A percentile compares a stretch with the other conserved stretches of the same genome.
These are phyloP conservation scores for Sternarchorhynchus goeldii DNA, from an alignment of 2,797 vertebrate genomes.

Conservation along the genomic window DNA sequence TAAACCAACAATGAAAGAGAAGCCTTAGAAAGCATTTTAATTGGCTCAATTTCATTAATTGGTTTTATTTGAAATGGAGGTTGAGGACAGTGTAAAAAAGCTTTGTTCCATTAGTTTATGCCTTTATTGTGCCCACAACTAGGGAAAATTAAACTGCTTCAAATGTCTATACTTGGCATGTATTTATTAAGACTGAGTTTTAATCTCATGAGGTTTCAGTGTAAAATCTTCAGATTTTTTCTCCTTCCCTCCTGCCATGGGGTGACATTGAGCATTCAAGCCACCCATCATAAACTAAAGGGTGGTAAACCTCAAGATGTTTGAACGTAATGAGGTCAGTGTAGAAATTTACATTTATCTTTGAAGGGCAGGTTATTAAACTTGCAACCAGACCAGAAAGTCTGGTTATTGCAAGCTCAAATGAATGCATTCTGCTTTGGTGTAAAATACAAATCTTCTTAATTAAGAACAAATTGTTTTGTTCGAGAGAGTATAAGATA, in stretches of 20 bases:
- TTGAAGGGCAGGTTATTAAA: constrained; percentile 21
- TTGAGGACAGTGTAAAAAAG: constrained; percentile 14
- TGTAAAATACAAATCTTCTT: neutral
- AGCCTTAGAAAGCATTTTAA: constrained; percentile 16
- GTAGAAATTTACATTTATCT: neutral
- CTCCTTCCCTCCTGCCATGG: constrained; percentile 43
- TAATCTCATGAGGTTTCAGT: constrained; percentile 31
- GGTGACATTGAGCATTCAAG: constrained; percentile 34
- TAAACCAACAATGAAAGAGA: constrained; percentile 34
- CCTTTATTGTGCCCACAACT: constrained; percentile 48
- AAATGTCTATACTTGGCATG: constrained; percentile 47
- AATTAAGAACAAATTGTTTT: constrained; percentile 1
- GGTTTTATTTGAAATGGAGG: constrained; percentile 42
- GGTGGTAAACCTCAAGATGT: neutral
- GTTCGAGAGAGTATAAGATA: neutral
- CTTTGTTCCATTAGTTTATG: constrained; percentile 40
- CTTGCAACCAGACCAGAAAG: constrained; percentile 18
- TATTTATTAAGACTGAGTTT: constrained; percentile 27
- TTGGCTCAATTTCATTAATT: constrained; percentile 40
- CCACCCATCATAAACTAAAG: constrained; percentile 46
- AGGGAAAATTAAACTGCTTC: constrained; percentile 45
- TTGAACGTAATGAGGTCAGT: constrained; percentile 12
- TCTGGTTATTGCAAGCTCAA: constrained; percentile 7
- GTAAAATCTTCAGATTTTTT: constrained; percentile 42
- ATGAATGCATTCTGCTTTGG: neutral